Evolutionary conservation across 1,140 invertebrate species (phyloP).

Genomic region (Tetranychus urticae): DNA sequence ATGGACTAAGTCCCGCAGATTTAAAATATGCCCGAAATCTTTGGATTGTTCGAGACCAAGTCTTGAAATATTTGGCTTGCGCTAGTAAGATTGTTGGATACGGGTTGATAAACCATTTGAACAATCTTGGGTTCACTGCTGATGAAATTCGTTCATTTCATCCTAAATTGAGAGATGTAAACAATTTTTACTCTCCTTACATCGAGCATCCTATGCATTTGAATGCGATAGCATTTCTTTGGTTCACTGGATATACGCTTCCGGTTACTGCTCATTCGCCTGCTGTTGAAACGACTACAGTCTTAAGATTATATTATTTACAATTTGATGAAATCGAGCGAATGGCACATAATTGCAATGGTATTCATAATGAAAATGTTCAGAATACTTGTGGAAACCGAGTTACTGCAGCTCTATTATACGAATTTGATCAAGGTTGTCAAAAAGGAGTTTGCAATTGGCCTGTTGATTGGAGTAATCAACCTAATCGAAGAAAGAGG

Average conservation of each 20-base stretch:
- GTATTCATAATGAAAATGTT: no score
- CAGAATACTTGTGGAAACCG: no score
- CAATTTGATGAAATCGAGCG: conserved; percentile 18
- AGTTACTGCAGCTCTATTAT: no score
- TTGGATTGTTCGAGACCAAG: neutral
- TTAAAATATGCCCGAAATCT: neutral
- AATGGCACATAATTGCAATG: no score
- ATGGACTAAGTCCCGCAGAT: neutral
- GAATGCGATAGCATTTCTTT: no score
- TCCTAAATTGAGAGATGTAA: neutral
- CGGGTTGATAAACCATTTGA: neutral
- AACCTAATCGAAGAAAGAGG: no score
- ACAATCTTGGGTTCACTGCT: neutral
- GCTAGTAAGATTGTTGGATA: neutral
- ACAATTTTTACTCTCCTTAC: neutral
- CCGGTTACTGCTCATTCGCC: conserved; percentile 12
- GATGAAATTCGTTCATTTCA: neutral
- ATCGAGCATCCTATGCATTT: no score
- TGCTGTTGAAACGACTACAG: conserved; percentile 25
- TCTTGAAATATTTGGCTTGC: neutral
- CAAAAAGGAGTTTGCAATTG: no score
- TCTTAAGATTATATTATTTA: conserved; percentile 16
- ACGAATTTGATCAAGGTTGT: no score
- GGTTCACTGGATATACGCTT: no score
- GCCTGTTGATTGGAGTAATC: no score